A percentile compares a stretch with the other conserved stretches of the same genome.
Conservation (phyloP, 2,113 vertebrate species). For the Scartelaos histophorus region DNA sequence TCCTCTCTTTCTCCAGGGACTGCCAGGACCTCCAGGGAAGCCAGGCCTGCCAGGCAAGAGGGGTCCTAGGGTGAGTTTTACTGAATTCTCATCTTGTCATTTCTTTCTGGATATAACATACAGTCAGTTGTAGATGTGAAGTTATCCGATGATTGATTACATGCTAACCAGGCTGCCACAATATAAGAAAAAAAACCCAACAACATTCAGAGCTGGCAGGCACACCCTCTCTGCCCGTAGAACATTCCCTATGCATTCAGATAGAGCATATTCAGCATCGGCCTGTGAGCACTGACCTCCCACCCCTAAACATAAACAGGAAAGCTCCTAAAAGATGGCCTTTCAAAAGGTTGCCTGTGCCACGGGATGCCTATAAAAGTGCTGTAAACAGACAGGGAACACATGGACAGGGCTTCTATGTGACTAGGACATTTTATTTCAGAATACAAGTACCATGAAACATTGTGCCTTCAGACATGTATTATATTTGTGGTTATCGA, state of each 20-base stretch:
- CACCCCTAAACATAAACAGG: constrained; percentile 76
- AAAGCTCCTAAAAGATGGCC: constrained; percentile 73
- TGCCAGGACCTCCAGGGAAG: constrained; percentile 87
- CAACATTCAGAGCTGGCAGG: constrained; percentile 27
- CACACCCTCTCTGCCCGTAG: constrained; percentile 28
- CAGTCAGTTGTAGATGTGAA: neutral
- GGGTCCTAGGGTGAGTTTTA: constrained; percentile 87
- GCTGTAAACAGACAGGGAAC: constrained; percentile 73
- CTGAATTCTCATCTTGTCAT: neutral
- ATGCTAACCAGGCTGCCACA: constrained; percentile 34
- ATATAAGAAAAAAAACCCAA: neutral
- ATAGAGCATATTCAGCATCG: constrained; percentile 66
- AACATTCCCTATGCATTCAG: constrained; percentile 56
- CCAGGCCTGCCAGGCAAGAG: constrained; percentile 87
- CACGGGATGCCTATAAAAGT: constrained; percentile 77
- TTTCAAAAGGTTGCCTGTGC: constrained; percentile 74
- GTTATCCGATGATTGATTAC: constrained; percentile 21
- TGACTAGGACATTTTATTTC: constrained; percentile 49
- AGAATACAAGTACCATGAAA: constrained; percentile 39
- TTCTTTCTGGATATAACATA: neutral
- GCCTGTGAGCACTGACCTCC: constrained; percentile 71
- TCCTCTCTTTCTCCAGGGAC: constrained; percentile 77
- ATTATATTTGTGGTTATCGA: neutral
- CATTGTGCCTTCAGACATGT: neutral
- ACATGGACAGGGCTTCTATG: constrained; percentile 64